A percentile compares a stretch with the other conserved stretches of the same genome.
These are phyloP conservation scores for Allygus modestus DNA, from an alignment of 2,888 invertebrate species.

Conservation along the genomic window DNA sequence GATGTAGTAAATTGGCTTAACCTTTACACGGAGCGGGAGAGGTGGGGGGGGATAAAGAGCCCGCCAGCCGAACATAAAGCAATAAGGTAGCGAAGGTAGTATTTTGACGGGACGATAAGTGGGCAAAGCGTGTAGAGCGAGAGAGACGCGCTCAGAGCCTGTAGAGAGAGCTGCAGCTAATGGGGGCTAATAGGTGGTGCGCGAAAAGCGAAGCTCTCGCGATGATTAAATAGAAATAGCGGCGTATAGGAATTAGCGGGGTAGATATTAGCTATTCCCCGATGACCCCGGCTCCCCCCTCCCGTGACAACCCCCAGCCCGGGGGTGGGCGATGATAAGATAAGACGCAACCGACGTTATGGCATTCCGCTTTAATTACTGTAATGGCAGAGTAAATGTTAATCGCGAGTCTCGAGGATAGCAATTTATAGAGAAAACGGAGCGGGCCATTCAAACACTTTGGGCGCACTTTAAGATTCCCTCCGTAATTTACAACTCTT, in stretches of 20 bases:
- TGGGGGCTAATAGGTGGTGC: conserved; percentile 59
- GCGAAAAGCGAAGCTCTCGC: conserved; percentile 52
- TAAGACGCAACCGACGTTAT: conserved; percentile 61
- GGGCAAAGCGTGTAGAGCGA: conserved; percentile 36
- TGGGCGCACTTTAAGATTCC: conserved; percentile 56
- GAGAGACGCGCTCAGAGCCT: background rate
- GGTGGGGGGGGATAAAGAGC: conserved; percentile 37
- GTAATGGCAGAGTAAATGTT: conserved; percentile 65
- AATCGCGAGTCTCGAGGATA: conserved; percentile 63
- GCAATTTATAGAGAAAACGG: conserved; percentile 63
- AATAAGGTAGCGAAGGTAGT: conserved; percentile 55
- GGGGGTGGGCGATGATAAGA: conserved; percentile 20
- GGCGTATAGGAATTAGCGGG: conserved; percentile 62
- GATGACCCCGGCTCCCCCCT: conserved; percentile 52
- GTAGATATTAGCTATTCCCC: conserved; percentile 62
- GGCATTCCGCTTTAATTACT: conserved; percentile 65
- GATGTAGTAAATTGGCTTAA: conserved; percentile 56
- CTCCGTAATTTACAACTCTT: conserved; percentile 58
- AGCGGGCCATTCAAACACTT: conserved; percentile 52
- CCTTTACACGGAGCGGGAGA: conserved; percentile 21
- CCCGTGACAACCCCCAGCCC: background rate
- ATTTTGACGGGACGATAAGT: conserved; percentile 48
- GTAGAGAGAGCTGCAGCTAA: conserved; percentile 33
- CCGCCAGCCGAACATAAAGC: conserved; percentile 47
- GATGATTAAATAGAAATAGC: conserved; percentile 64